These are phyloP conservation scores for Drymonia ruficornis DNA, from an alignment of 2,888 invertebrate species.

Conservation along the genomic window DNA sequence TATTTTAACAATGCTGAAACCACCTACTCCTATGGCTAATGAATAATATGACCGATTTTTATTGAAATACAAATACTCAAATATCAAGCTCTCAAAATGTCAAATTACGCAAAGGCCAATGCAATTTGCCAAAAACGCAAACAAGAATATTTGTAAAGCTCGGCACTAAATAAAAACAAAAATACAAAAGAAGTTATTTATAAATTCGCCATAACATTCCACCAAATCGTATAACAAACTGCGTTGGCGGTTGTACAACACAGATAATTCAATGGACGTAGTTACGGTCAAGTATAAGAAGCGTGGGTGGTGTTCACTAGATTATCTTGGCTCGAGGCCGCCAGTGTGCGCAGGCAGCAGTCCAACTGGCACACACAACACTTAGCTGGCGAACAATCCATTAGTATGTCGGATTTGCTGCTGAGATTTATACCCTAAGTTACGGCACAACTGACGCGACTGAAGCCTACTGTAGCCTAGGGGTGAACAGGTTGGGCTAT, in stretches of 20 bases:
- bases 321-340: constrained; percentile 67
- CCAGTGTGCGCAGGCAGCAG: constrained; percentile 59
- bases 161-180: background rate
- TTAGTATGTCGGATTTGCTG: constrained; percentile 69
- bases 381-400: constrained; percentile 69
- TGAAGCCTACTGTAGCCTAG: no score
- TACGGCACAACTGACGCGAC: constrained; percentile 43
- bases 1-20: background rate
- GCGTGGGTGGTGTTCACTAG: constrained; percentile 56
- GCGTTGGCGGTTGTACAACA: constrained; percentile 38
- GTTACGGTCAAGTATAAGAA: constrained; percentile 51
- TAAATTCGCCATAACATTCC: constrained; percentile 15
- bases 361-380: constrained; percentile 70
- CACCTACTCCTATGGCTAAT: background rate
- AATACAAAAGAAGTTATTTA: background rate
- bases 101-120: constrained; percentile 10
- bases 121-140: background rate
- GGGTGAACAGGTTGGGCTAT: no score
- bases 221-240: constrained; percentile 31
- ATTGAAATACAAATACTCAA: no score
- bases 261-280: constrained; percentile 56
- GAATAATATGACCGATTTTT: no score
- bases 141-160: constrained; percentile 1
- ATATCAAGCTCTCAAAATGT: no score
- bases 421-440: constrained; percentile 59